Conservation (phyloP, 2,797 vertebrate genomes). For the Trichosurus vulpecula region DNA sequence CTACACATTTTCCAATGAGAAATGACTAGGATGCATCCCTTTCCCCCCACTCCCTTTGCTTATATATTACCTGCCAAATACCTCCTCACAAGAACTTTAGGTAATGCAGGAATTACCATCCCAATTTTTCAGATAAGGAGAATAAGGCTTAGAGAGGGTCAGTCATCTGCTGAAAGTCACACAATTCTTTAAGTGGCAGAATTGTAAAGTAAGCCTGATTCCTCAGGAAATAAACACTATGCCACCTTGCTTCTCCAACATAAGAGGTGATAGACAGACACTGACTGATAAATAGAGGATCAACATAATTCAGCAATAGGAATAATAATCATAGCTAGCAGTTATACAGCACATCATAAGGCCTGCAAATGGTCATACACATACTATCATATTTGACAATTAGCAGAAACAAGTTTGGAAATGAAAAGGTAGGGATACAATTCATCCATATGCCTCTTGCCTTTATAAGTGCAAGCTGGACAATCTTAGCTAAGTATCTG, state of each 20-base stretch:
- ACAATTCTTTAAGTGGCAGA: neutral
- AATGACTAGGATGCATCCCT: neutral
- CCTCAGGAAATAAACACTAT: neutral
- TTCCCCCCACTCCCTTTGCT: neutral
- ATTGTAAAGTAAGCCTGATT: neutral
- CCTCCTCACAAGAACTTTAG: neutral
- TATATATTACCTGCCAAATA: neutral
- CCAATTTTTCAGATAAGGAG: neutral
- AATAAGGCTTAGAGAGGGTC: neutral
- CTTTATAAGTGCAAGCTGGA: slow-evolving; percentile 36
- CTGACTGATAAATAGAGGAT: slow-evolving; percentile 41
- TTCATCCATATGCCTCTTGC: neutral
- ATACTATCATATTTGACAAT: neutral
- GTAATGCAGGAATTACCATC: neutral
- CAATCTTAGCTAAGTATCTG: slow-evolving; percentile 6
- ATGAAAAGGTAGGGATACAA: slow-evolving; percentile 19
- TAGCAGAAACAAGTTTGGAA: slow-evolving; percentile 52
- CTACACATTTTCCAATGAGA: neutral
- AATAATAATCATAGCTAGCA: neutral
- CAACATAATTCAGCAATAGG: neutral
- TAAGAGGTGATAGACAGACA: neutral
- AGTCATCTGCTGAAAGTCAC: neutral
- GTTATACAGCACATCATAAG: neutral
- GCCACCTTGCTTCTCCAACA: neutral
- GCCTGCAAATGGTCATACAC: neutral